Evolutionary conservation across 2,113 vertebrate species (phyloP).

Genomic region (Hippoglossus stenolepis): DNA sequence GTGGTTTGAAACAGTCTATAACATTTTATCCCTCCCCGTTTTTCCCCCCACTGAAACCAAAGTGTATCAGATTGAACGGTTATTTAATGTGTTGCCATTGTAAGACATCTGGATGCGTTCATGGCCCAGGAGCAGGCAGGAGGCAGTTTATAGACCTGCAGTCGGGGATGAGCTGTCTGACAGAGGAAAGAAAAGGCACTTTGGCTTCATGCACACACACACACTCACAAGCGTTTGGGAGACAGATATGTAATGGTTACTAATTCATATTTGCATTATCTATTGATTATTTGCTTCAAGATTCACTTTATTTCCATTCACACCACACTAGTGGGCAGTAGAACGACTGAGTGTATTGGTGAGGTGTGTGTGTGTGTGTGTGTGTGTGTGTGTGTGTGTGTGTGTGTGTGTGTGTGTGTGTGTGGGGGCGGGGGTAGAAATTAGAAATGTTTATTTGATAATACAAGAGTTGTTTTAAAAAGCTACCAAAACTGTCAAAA

Average conservation of each 20-base stretch:
- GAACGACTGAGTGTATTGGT: no score
- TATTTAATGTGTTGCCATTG: slow-evolving; percentile 83
- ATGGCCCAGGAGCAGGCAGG: slow-evolving; percentile 77
- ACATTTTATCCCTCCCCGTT: slow-evolving; percentile 77
- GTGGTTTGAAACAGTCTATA: slow-evolving; percentile 73
- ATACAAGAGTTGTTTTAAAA: no score
- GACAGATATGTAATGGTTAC: slow-evolving; percentile 7
- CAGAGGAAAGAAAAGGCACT: slow-evolving; percentile 51
- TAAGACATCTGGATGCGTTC: slow-evolving; percentile 80
- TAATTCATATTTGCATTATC: slow-evolving; percentile 7
- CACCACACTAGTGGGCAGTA: no score
- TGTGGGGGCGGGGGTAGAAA: no score
- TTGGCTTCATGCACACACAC: slow-evolving; percentile 57
- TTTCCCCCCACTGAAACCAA: slow-evolving; percentile 67
- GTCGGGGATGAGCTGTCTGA: slow-evolving; percentile 61
- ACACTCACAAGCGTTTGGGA: slow-evolving; percentile 1
- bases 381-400: no score
- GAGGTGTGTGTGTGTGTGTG: no score
- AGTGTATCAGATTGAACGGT: slow-evolving; percentile 79
- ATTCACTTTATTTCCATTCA: no score
- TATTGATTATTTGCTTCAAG: neutral
- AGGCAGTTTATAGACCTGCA: slow-evolving; percentile 77
- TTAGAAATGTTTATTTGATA: no score
- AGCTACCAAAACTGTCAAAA: no score
- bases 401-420: no score